Base-by-base conservation (phyloP, 1,140 invertebrate species). In the Watersipora subatra region DNA sequence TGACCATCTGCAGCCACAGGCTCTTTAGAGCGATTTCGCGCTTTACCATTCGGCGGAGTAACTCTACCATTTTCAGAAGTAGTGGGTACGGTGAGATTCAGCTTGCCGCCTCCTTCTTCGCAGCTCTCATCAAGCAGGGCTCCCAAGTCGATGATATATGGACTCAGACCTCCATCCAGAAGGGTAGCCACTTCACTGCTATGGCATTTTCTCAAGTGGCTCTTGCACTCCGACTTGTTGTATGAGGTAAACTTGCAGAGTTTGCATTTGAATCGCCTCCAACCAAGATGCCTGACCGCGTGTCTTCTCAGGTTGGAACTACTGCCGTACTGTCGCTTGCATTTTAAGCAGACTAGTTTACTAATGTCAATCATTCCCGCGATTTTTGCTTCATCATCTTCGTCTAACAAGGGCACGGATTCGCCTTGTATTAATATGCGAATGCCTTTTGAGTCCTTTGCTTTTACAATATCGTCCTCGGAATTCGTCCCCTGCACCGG, bases 241-340 rank as follows among this genome's bases (percentile, higher is more conserved):
- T 77, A 81, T 56, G 75, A 69, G 28, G 72, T 73, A 67, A 76
- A 81, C 3, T 69, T 63, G 68, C 80, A 81, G 20, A 77, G 61
- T 27, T 76, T 77, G 65, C 80, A 81, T 63, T 78, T 76, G 65
- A 73, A 81, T 3, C 80, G 69, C n/a, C 73, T 73, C 77, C 78
- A 80, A 3, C 78, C 78, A 34, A 81, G 70, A 66, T 81, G 80
- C 19, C 74, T 69, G 7, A 80, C 76, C 25, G 74, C 75, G 69
- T 81, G 80, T 17, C 76, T 72, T 2, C 76, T 70, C n/a, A 81
- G 67, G 69, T 78, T 79, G 12, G 75, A 78, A 28, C 74, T 68
- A n/a, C 70, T 72, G 12, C 70, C 71, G 66, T 75, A 79, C 19
- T 65, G 66, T 30, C 72, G 69, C 19, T 72, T 67, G 71, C 80